phyloP scores from a whole-genome alignment of 2,888 invertebrate species.

The Brachylomia viminalis region DNA sequence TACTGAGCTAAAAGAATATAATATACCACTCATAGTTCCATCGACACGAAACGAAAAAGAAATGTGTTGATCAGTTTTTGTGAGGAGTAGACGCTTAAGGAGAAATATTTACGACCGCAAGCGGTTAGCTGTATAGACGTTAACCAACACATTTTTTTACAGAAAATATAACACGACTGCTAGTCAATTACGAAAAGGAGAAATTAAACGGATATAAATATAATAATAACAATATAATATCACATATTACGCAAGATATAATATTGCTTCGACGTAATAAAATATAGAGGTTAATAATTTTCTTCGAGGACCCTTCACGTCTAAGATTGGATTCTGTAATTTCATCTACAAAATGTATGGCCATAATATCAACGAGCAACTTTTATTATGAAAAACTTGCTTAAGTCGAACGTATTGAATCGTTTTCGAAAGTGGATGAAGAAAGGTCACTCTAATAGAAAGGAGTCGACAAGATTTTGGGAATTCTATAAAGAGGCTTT shows the following conservation, averaged over 20 bases:
- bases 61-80: background rate
- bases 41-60: background rate
- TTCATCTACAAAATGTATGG: constrained; percentile 53
- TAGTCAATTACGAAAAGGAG: background rate
- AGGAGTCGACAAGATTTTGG: background rate
- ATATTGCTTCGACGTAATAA: constrained; percentile 40
- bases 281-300: constrained; percentile 47
- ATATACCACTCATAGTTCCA: background rate
- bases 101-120: background rate
- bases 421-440: constrained; percentile 17
- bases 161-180: background rate
- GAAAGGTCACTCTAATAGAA: background rate
- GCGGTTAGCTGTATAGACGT: background rate
- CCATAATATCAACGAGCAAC: constrained; percentile 23
- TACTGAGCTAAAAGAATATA: background rate
- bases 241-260: constrained; percentile 17
- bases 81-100: background rate
- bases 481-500: background rate
- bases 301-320: constrained; percentile 38
- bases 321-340: constrained; percentile 54
- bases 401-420: constrained; percentile 19
- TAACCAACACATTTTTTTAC: background rate
- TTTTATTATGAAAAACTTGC: constrained; percentile 19
- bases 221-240: constrained; percentile 3
- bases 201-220: background rate